These are phyloP conservation scores for Pentamera pediparva DNA, from an alignment of 53 echinoderm and acorn worm genomes.

Conservation along the genomic window DNA sequence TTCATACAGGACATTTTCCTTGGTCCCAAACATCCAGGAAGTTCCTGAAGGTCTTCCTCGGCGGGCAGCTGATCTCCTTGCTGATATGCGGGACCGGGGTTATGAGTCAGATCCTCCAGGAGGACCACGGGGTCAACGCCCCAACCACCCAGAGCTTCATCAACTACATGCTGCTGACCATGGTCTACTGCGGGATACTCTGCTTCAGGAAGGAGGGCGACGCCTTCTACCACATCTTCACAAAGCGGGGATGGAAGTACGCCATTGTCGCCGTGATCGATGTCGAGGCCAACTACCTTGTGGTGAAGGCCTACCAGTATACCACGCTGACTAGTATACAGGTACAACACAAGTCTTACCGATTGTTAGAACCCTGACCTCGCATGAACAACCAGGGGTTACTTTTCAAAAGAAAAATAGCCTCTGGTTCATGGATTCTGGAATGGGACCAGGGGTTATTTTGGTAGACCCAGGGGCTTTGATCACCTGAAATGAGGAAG, in stretches of 20 bases:
- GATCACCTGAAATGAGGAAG: no score
- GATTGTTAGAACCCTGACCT: neutral
- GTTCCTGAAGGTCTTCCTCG: slow-evolving; percentile 70
- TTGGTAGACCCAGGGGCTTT: no score
- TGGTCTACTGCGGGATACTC: slow-evolving; percentile 68
- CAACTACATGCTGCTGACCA: slow-evolving; percentile 80
- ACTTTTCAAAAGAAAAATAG: neutral
- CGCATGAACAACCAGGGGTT: neutral
- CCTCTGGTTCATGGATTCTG: neutral
- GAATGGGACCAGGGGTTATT: neutral
- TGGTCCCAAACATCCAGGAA: slow-evolving; percentile 56
- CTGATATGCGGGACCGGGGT: slow-evolving; percentile 89
- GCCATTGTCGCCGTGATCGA: slow-evolving; percentile 69
- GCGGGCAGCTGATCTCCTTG: slow-evolving; percentile 77
- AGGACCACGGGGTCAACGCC: slow-evolving; percentile 49
- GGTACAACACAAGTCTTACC: no score
- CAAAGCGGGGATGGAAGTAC: slow-evolving; percentile 83
- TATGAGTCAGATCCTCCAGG: slow-evolving; percentile 79
- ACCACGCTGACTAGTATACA: slow-evolving; percentile 89
- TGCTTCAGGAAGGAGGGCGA: slow-evolving; percentile 50
- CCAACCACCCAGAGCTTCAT: slow-evolving; percentile 86
- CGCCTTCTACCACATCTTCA: slow-evolving; percentile 74
- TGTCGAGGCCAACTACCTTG: slow-evolving; percentile 92
- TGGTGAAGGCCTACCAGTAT: slow-evolving; percentile 94
- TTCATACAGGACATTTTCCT: no score